phyloP scores from a whole-genome alignment of 1,140 invertebrate genomes.

The Drosophila orosa region DNA sequence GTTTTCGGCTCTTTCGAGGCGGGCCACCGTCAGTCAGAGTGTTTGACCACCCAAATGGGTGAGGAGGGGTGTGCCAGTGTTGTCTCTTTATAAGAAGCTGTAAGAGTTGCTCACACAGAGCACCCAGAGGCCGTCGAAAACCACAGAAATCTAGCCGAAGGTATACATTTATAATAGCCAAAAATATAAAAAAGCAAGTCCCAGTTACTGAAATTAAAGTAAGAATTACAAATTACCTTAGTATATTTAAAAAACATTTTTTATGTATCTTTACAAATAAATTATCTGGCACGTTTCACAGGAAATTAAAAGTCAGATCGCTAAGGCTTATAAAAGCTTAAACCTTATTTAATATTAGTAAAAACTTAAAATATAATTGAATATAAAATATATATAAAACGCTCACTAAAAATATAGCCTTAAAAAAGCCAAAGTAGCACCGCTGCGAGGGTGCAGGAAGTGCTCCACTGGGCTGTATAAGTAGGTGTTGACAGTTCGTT shows the following conservation, averaged over 20 bases:
- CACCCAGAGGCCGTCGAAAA: neutral
- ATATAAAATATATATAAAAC: neutral
- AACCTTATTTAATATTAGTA: neutral
- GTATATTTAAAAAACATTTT: neutral
- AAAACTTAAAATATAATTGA: neutral
- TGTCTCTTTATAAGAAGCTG: neutral
- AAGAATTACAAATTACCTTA: neutral
- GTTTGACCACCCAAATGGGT: constrained; percentile 47
- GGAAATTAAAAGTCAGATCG: neutral
- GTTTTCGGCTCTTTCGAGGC: constrained; percentile 47
- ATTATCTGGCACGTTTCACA: neutral
- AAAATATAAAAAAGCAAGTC: too few relatives aligned
- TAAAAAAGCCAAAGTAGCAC: constrained; percentile 9
- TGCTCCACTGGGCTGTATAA: constrained; percentile 40
- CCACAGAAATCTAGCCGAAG: neutral
- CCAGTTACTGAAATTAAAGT: neutral
- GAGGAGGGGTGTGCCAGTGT: constrained; percentile 6
- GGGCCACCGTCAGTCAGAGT: constrained; percentile 47
- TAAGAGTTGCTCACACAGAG: neutral
- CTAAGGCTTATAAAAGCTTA: too few relatives aligned
- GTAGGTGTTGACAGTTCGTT: constrained; percentile 78
- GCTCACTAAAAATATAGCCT: neutral
- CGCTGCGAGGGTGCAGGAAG: constrained; percentile 2
- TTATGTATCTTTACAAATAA: neutral
- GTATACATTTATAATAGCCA: too few relatives aligned